Evolutionary conservation across 2,113 vertebrate genomes (phyloP).

Genomic region (Campylomormyrus numenius): DNA sequence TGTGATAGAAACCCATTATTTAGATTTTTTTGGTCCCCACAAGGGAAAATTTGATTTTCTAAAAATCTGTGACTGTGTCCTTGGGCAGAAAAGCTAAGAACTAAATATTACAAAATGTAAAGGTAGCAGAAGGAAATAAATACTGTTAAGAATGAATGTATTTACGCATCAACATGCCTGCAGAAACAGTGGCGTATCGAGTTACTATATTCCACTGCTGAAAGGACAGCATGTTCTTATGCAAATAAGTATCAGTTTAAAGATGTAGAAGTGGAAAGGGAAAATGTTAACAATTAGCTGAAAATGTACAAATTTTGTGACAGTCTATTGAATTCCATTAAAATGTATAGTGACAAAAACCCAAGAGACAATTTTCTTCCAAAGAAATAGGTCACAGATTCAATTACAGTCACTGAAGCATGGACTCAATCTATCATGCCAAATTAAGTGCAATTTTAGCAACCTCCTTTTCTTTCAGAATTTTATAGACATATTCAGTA

Average conservation of each 20-base stretch:
- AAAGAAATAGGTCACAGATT: conserved; percentile 99
- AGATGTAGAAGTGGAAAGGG: conserved; percentile 70
- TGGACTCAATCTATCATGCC: conserved; percentile 99
- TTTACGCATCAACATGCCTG: background rate
- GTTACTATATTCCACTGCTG: background rate
- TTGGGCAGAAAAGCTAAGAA: background rate
- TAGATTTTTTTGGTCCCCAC: background rate
- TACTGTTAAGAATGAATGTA: background rate
- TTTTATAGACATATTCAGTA: conserved; percentile 97
- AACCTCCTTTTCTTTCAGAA: conserved; percentile 99
- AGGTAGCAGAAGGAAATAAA: background rate
- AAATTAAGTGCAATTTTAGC: conserved; percentile 99
- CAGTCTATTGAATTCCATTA: conserved; percentile 96
- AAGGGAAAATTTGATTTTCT: background rate
- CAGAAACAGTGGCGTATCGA: background rate
- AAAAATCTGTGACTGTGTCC: background rate
- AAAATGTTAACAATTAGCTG: conserved; percentile 79
- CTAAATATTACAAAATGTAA: background rate
- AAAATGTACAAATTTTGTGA: conserved; percentile 83
- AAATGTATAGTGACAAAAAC: conserved; percentile 96
- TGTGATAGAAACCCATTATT: no score
- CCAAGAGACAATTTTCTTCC: conserved; percentile 98
- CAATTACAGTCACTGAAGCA: conserved; percentile 99
- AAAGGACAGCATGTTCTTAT: conserved; percentile 24
- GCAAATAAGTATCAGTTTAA: conserved; percentile 78